These are phyloP conservation scores for Athripsodes cinereus DNA, from an alignment of 2,888 invertebrate genomes.

Conservation along the genomic window DNA sequence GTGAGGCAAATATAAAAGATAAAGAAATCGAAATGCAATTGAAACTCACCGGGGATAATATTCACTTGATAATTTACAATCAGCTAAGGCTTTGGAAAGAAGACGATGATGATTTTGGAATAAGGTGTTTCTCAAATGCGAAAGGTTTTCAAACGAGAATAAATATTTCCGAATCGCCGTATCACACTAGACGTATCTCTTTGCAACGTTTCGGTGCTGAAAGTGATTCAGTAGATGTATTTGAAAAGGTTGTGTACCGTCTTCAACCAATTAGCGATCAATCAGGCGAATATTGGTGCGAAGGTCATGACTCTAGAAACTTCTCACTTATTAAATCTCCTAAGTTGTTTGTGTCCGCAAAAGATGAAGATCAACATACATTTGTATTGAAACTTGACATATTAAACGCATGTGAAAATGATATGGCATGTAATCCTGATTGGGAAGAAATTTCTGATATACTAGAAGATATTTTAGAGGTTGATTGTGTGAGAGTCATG, in stretches of 20 bases:
- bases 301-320: slow-evolving; percentile 48
- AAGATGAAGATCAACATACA: slow-evolving; percentile 38
- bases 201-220: not conserved
- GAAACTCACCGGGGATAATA: slow-evolving; percentile 29
- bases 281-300: slow-evolving; percentile 62
- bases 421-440: slow-evolving; percentile 23
- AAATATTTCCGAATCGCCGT: slow-evolving; percentile 38
- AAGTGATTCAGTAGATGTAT: slow-evolving; percentile 16
- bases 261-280: slow-evolving; percentile 47
- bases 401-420: slow-evolving; percentile 21
- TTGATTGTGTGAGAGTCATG: slow-evolving; percentile 50
- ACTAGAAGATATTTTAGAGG: slow-evolving; percentile 34
- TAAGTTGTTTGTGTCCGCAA: slow-evolving; percentile 47
- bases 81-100: slow-evolving; percentile 51
- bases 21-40: slow-evolving; percentile 33
- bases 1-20: slow-evolving; percentile 36
- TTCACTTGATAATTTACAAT: slow-evolving; percentile 50
- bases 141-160: slow-evolving; percentile 46
- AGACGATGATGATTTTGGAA: slow-evolving; percentile 40
- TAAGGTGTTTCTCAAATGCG: slow-evolving; percentile 58
- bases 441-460: slow-evolving; percentile 31
- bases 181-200: slow-evolving; percentile 3
- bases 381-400: slow-evolving; percentile 39
- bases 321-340: slow-evolving; percentile 46
- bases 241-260: slow-evolving; percentile 42